A percentile compares a stretch with the other conserved stretches of the same genome.
Evolutionary conservation across 2,888 invertebrate genomes (phyloP).

Genomic region (Drosophila vallismaia): DNA sequence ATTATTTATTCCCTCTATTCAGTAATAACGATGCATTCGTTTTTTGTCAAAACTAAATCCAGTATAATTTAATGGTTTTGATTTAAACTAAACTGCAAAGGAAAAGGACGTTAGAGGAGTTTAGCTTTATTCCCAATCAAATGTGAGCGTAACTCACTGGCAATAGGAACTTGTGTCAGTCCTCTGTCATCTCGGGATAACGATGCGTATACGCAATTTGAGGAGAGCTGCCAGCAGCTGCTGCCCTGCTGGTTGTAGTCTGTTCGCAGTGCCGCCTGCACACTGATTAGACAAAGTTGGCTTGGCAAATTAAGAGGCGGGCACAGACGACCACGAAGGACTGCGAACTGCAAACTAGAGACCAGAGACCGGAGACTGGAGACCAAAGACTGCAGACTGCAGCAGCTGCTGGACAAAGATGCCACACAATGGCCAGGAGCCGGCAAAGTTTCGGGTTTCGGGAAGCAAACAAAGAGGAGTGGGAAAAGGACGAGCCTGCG

Average conservation of each 20-base stretch:
- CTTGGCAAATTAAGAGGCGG: conserved; percentile 37
- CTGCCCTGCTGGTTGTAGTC: not conserved
- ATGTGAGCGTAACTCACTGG: not conserved
- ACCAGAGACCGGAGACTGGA: not conserved
- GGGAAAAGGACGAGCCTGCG: conserved; percentile 55
- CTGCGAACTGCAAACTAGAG: conserved; percentile 18
- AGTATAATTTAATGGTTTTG: not conserved
- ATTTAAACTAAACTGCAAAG: not conserved
- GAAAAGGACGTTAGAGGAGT: not conserved
- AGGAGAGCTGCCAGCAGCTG: conserved; percentile 32
- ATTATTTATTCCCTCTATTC: not conserved
- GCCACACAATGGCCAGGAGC: conserved; percentile 35
- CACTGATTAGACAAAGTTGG: conserved; percentile 44
- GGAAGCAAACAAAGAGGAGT: not conserved
- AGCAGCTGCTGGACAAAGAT: conserved; percentile 24
- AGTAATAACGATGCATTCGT: not conserved
- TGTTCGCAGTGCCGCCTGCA: not conserved
- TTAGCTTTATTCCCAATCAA: not conserved
- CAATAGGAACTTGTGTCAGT: not conserved
- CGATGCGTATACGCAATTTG: conserved; percentile 33
- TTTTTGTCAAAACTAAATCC: not conserved
- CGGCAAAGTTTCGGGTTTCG: conserved; percentile 22
- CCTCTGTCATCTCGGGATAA: conserved; percentile 1
- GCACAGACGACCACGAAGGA: conserved; percentile 25
- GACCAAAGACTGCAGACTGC: conserved; percentile 9